Evolutionary conservation across 2,888 invertebrate genomes (phyloP).

Genomic region (Andrena dorsata): DNA sequence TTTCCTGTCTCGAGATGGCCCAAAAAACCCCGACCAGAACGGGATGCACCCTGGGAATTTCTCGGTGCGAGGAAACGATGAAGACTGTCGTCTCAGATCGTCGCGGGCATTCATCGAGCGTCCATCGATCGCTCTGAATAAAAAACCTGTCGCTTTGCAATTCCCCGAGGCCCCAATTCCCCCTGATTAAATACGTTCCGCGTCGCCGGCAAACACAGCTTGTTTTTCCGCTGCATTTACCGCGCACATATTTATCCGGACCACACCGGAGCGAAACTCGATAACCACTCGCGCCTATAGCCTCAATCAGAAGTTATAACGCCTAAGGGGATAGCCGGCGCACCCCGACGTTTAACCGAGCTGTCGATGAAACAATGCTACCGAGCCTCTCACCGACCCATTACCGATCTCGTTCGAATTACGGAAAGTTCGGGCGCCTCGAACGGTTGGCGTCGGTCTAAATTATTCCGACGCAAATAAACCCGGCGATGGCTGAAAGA

Average conservation of each 20-base stretch:
- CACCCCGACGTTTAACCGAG: not conserved
- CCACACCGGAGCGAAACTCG: not conserved
- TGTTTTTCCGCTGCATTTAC: not conserved
- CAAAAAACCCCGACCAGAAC: slow-evolving; percentile 37
- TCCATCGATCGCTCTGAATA: not conserved
- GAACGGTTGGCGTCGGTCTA: too few species aligned
- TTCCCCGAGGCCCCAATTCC: not conserved
- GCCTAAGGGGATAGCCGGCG: not conserved
- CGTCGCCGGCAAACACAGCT: not conserved
- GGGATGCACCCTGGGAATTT: slow-evolving; percentile 59
- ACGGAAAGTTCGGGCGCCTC: not conserved
- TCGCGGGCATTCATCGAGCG: too few species aligned
- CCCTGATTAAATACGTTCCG: not conserved
- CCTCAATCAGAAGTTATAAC: slow-evolving; percentile 2
- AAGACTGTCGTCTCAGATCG: slow-evolving; percentile 9
- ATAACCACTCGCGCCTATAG: not conserved
- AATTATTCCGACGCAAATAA: slow-evolving; percentile 23
- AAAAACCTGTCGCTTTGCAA: not conserved
- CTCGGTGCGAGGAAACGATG: slow-evolving; percentile 1
- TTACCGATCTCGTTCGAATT: not conserved
- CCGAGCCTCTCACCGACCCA: not conserved
- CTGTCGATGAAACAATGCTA: not conserved
- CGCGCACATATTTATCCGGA: slow-evolving; percentile 8
- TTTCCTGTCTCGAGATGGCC: slow-evolving; percentile 51
- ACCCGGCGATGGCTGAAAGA: slow-evolving; percentile 44